These are phyloP conservation scores for Micromys minutus DNA, from an alignment of 2,113 vertebrate species.

Conservation along the genomic window DNA sequence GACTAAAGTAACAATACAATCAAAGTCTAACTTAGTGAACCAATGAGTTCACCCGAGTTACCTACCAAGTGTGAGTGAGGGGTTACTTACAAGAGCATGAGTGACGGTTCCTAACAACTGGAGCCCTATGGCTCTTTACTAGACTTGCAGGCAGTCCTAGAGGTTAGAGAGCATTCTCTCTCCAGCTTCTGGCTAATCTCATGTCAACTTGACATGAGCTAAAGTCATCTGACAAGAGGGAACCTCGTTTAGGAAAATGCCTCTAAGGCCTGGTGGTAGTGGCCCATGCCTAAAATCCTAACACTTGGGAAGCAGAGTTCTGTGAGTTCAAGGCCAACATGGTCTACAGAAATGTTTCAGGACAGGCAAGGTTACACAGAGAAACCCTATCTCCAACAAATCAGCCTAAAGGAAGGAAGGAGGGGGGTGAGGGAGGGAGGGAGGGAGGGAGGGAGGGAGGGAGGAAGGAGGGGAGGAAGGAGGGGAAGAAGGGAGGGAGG, in stretches of 20 bases:
- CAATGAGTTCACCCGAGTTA: neutral
- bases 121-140: neutral
- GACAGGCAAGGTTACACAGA: neutral
- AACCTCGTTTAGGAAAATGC: neutral
- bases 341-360: neutral
- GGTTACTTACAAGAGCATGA: neutral
- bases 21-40: neutral
- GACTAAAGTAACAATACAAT: neutral
- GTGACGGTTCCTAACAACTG: neutral
- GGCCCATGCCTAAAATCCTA: neutral
- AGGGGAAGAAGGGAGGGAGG: neutral
- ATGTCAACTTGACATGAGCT: neutral
- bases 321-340: neutral
- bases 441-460: accelerated
- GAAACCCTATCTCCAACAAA: neutral
- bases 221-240: neutral
- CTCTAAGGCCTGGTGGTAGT: neutral
- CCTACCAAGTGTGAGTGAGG: neutral
- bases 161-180: neutral
- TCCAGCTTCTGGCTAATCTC: neutral
- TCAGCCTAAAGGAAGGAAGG: too few relatives aligned
- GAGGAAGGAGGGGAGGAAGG: accelerated
- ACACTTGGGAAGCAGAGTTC: neutral
- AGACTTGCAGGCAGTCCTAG: too few relatives aligned
- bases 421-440: too few relatives aligned